Conservation (phyloP, 2,888 invertebrate genomes). For the Tethea ocularis region DNA sequence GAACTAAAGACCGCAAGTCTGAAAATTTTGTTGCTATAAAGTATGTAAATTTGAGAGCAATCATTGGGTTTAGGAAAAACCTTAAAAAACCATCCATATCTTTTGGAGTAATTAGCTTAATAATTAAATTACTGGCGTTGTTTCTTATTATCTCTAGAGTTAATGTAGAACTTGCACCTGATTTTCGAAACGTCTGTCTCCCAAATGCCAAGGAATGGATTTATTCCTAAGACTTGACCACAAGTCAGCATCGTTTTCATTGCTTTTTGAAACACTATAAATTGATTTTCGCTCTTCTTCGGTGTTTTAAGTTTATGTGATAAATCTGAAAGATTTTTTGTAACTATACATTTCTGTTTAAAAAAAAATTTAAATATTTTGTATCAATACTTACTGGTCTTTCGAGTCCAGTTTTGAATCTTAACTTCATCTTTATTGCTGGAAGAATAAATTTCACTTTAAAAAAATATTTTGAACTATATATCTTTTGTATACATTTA, state of each 20-base stretch:
- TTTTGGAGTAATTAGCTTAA: no score
- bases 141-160: no score
- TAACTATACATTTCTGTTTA: background rate
- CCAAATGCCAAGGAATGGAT: slow-evolving; percentile 46
- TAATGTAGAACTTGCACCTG: slow-evolving; percentile 35
- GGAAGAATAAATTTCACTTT: background rate
- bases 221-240: slow-evolving; percentile 53
- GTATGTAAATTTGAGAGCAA: no score
- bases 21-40: no score
- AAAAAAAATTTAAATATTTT: background rate
- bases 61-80: no score
- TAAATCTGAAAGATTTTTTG: slow-evolving; percentile 14
- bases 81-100: no score
- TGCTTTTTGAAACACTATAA: slow-evolving; percentile 43
- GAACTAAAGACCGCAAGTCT: no score
- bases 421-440: slow-evolving; percentile 2
- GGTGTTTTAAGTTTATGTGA: background rate
- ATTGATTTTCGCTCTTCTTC: slow-evolving; percentile 21
- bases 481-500: no score
- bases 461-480: no score
- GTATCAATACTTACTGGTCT: background rate
- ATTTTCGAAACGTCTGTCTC: slow-evolving; percentile 39
- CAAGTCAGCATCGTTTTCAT: slow-evolving; percentile 45
- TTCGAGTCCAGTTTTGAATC: slow-evolving; percentile 4
- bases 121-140: no score